A percentile compares a stretch with the other conserved stretches of the same genome.
Conservation (phyloP, 2,888 invertebrate genomes). For the Acrobeloides nanus region DNA sequence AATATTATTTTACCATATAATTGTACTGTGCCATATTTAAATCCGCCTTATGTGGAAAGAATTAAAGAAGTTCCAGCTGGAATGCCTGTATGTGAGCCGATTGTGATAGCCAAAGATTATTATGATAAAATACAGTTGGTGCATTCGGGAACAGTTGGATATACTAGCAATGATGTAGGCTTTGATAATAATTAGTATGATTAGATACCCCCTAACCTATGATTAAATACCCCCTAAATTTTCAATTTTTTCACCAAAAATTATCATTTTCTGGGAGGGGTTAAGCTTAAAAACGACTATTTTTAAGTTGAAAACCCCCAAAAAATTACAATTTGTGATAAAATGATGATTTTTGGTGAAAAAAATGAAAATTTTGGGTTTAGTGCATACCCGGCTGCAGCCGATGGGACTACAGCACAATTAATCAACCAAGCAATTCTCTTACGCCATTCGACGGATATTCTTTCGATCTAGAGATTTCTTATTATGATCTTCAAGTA, state of each 20-base stretch:
- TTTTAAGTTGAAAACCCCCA: no score
- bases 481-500: constrained; percentile 46
- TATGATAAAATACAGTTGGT: constrained; percentile 37
- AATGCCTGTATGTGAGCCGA: constrained; percentile 28
- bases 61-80: constrained; percentile 13
- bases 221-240: no score
- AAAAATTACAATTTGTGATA: no score
- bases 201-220: no score
- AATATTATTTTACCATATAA: constrained; percentile 45
- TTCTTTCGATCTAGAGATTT: constrained; percentile 48
- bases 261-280: no score
- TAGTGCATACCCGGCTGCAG: constrained; percentile 42
- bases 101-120: constrained; percentile 37
- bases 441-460: no score
- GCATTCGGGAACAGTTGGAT: constrained; percentile 37
- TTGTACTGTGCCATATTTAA: constrained; percentile 41
- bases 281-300: no score
- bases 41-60: no score
- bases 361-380: no score
- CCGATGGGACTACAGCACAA: constrained; percentile 50
- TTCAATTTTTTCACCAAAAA: no score
- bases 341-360: no score
- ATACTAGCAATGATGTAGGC: constrained; percentile 5
- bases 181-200: constrained; percentile 10
- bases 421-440: no score